These are phyloP conservation scores for Calcarius lapponicus DNA, from an alignment of 2,797 vertebrate genomes.

Conservation along the genomic window DNA sequence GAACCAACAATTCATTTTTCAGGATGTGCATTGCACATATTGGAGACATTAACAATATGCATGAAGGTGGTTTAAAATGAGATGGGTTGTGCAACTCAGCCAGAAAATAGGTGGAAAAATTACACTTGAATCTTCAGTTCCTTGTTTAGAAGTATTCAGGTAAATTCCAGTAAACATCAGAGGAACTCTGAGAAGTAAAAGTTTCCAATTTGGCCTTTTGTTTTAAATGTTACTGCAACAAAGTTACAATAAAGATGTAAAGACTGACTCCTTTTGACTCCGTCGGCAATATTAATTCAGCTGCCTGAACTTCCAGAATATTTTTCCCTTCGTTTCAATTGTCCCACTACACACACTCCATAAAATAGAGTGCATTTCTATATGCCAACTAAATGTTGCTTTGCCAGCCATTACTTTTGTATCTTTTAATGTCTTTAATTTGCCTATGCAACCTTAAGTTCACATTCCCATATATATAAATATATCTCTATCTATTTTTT, in stretches of 20 bases:
- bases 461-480: constrained; percentile 41
- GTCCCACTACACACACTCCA: neutral
- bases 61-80: neutral
- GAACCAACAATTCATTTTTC: neutral
- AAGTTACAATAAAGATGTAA: neutral
- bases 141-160: neutral
- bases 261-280: neutral
- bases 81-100: neutral
- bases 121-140: neutral
- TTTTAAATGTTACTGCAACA: neutral
- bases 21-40: neutral
- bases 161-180: neutral
- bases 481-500: neutral
- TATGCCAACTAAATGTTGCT: neutral
- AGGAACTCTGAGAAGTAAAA: neutral
- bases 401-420: neutral
- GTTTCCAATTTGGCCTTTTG: neutral
- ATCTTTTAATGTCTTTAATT: constrained; percentile 33
- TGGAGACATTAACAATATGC: neutral
- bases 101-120: neutral
- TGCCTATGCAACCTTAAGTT: constrained; percentile 51
- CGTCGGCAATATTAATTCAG: neutral
- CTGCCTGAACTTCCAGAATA: neutral
- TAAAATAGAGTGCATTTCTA: neutral
- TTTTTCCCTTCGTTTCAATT: neutral